phyloP scores from a whole-genome alignment of 53 echinoderm and acorn worm genomes.

The Stichopus horrens region DNA sequence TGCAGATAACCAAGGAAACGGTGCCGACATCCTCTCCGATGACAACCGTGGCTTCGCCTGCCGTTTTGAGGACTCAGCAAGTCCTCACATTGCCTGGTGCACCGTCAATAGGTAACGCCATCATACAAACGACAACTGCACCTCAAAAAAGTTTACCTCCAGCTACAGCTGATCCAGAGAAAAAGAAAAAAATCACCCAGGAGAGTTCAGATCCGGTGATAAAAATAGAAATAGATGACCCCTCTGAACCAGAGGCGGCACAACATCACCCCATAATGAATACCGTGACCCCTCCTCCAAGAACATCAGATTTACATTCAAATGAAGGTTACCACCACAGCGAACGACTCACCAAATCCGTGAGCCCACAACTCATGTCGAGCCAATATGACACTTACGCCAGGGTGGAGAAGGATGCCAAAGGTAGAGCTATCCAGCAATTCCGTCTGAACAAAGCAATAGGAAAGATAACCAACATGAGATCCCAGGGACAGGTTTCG shows the following conservation, averaged over 20 bases:
- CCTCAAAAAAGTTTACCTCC: not conserved
- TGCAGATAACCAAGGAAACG: slow-evolving; percentile 29
- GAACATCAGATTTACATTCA: not conserved
- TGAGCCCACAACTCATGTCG: slow-evolving; percentile 31
- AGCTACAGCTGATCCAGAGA: not conserved
- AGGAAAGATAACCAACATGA: slow-evolving; percentile 33
- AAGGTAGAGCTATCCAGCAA: slow-evolving; percentile 26
- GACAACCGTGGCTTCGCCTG: slow-evolving; percentile 3
- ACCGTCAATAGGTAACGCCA: slow-evolving; percentile 5
- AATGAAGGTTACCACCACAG: not conserved
- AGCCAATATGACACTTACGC: not conserved
- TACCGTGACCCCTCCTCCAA: slow-evolving; percentile 14
- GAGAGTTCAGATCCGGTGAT: not conserved
- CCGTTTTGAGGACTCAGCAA: slow-evolving; percentile 15
- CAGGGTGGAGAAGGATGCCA: slow-evolving; percentile 15
- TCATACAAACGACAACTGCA: not conserved
- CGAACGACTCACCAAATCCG: slow-evolving; percentile 35
- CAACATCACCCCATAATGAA: not conserved
- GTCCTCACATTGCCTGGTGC: slow-evolving; percentile 3
- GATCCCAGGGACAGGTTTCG: slow-evolving; percentile 27
- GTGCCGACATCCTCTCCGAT: slow-evolving; percentile 15
- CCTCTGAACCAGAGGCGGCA: not conserved
- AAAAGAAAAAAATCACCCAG: not conserved
- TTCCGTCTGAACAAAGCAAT: slow-evolving; percentile 40
- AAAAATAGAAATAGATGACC: slow-evolving; percentile 41